These are phyloP conservation scores for Herpailurus yagouaroundi DNA, from an alignment of 2,113 vertebrate genomes.

Conservation along the genomic window DNA sequence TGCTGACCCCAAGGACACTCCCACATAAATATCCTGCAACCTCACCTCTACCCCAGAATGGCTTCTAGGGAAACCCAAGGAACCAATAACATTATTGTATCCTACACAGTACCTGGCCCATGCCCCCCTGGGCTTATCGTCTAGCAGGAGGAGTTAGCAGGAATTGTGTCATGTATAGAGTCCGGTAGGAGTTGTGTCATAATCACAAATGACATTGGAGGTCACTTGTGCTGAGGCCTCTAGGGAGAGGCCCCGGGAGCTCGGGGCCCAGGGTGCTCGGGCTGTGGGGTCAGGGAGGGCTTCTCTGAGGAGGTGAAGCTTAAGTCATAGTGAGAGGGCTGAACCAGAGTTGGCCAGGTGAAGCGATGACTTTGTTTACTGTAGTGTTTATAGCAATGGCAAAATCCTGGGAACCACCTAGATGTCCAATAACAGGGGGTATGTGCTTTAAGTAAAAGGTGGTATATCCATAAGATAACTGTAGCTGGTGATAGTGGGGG, in stretches of 20 bases:
- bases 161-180: neutral
- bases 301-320: neutral
- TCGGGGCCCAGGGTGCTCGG: neutral
- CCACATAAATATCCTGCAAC: neutral
- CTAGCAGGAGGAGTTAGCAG: neutral
- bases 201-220: neutral
- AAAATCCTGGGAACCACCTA: neutral
- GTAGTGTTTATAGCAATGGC: neutral
- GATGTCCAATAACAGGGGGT: neutral
- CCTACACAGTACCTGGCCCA: no score
- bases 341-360: neutral
- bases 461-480: neutral
- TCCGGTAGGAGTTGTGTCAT: neutral
- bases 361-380: neutral
- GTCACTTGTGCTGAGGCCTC: neutral
- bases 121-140: neutral
- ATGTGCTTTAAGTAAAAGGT: neutral
- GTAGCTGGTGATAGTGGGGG: accelerated
- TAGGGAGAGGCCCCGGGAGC: neutral
- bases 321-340: neutral
- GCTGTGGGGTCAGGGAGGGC: neutral
- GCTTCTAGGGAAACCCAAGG: neutral
- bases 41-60: neutral
- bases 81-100: no score
- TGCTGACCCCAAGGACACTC: no score